Conservation (phyloP, 2,113 vertebrate genomes). For the Peucedramus taeniatus region DNA sequence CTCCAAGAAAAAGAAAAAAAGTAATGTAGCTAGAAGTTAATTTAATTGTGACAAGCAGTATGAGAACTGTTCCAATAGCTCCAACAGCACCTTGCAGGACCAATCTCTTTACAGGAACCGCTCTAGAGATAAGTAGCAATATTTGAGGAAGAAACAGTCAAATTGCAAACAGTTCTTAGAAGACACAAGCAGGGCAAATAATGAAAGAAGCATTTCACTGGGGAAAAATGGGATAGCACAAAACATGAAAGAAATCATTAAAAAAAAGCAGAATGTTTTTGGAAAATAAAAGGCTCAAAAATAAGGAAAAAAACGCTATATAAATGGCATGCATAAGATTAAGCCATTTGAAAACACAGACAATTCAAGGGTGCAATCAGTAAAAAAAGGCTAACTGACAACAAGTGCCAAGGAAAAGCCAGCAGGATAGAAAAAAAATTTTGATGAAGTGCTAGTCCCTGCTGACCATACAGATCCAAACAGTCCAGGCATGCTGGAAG, state of each 20-base stretch:
- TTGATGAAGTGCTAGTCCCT: not conserved
- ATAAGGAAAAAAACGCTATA: too few species aligned
- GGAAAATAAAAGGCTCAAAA: not conserved
- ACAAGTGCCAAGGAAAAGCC: not conserved
- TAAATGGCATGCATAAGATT: not conserved
- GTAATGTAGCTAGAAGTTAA: not conserved
- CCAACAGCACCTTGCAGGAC: not conserved
- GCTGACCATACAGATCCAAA: not conserved
- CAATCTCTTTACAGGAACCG: not conserved
- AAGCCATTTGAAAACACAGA: not conserved
- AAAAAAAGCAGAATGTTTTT: not conserved
- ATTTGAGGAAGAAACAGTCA: not conserved
- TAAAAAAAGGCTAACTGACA: not conserved
- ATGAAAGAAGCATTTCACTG: not conserved
- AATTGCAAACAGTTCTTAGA: not conserved
- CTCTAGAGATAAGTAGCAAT: not conserved
- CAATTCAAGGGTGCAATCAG: not conserved
- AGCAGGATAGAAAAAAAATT: not conserved
- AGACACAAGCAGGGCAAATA: not conserved
- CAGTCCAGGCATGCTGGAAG: not conserved
- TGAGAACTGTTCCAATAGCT: not conserved
- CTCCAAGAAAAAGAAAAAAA: not conserved
- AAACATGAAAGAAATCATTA: not conserved
- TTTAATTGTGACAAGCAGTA: not conserved
- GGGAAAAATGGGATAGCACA: not conserved